Evolutionary conservation across 2,888 invertebrate species (phyloP), one percentile per base, ranked within the genome.

Genomic region (Andricus quercusramuli): DNA sequence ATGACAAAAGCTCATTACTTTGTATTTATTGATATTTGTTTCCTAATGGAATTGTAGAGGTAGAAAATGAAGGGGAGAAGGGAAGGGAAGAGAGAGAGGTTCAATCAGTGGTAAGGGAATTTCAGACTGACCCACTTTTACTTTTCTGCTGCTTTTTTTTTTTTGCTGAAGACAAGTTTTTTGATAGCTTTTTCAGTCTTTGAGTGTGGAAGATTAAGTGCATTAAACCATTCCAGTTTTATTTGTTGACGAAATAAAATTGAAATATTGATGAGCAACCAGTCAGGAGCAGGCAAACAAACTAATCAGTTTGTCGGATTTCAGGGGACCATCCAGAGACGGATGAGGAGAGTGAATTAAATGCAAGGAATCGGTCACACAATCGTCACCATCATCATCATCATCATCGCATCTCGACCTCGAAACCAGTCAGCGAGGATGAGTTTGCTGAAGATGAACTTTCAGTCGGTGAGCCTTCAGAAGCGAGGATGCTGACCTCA

Each of bases 391-490:
- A 90, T 84, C 89, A 89, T 83, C 90, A 87, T 79, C 86, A 81
- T 67, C 77, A 90, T 67, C 77, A 90, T 92, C 81, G 92, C 89
- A 80, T 92, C 89, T 86, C 89, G 78, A 82, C 86, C 32, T 91
- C 90, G 80, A 90, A 90, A 41, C 94, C 94, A 2, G 95, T 95
- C 17, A 97, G 96, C 90, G 97, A 97, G 90, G 97, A 97, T 89
- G 97, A 97, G 89, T 97, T 97, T 90, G 97, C 97, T 76, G 97
- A 97, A 93, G 97, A 97, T 90, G 97, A 97, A 90, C 94, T 97
- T 20, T 93, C 93, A 82, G 88, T 93, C 15, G 93, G 93, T 78
- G 93, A 93, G 78, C 89, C 91, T 2, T 91, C 92, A 79, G 92
- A 91, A 81, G 90, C 91, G 82, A 88, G 88, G 84, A 90, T 94